Evolutionary conservation across 2,797 vertebrate genomes (phyloP), one percentile per base, ranked within the genome.

Genomic region (Emydoidea blandingii): DNA sequence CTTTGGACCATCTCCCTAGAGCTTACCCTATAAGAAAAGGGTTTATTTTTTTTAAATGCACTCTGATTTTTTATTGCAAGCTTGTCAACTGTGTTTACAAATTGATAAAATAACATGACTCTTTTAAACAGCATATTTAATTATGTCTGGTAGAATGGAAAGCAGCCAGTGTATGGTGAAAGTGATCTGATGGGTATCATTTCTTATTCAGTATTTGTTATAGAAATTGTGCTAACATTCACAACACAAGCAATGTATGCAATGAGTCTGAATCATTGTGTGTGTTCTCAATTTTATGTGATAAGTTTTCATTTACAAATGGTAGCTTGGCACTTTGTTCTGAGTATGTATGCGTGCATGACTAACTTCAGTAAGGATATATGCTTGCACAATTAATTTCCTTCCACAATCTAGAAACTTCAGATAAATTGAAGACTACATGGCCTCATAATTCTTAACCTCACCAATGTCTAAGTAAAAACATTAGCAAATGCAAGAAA

Each of bases 91-190:
- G 54, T 72, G 47, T 89, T 91, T 92, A 82, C 27, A 81, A 79
- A 74, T 16, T 53, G 79, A 72, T 82, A 74, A 81, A 85, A 79
- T 47, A 23, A 9, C 27, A 56, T 44, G 54, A 44, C 44, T 90
- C 83, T 94, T 91, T 74, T 34, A 65, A 57, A 56, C 18, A 87
- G 57, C 25, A 82, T 78, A 12, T 85, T 90, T 91, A 92, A 81
- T 87, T 95, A 85, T 76, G 74, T 23, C 68, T 52, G 80, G 29
- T 81, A 85, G 65, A 72, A 89, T 85, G 85, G 91, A 94, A 94
- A 65, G n/a, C 34, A 44, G 52, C 83, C 52, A 82, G 4, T 41
- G n/a, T 4, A 50, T 83, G 25, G 27, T 54, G 79, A 81, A 86
- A 92, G 83, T 89, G 84, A 50, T 84, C 76, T 59, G 80, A 93